phyloP scores from a whole-genome alignment of 2,888 invertebrate species.

The Ypsolopha scabrella region DNA sequence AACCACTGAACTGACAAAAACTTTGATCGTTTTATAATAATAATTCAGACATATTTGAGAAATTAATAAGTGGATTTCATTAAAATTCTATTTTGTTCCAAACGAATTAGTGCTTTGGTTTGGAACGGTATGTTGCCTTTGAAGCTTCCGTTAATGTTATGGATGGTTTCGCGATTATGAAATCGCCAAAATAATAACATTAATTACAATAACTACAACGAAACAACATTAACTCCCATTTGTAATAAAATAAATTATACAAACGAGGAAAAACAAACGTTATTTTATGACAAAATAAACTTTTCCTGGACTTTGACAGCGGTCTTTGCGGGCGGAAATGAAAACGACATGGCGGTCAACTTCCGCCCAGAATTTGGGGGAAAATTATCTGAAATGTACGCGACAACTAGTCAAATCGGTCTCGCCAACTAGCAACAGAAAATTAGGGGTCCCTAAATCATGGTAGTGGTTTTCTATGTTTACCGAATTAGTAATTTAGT shows the following conservation, averaged over 20 bases:
- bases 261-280: conserved; percentile 1
- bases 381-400: conserved; percentile 11
- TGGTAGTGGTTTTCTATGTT: conserved; percentile 22
- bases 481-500: neutral
- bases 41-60: neutral
- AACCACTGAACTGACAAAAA: neutral
- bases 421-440: conserved; percentile 21
- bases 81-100: too few relatives aligned
- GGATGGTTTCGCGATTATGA: too few relatives aligned
- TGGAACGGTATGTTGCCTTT: too few relatives aligned
- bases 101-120: too few relatives aligned
- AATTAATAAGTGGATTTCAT: too few relatives aligned
- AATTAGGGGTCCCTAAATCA: conserved; percentile 48
- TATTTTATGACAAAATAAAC: conserved; percentile 25
- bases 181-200: too few relatives aligned
- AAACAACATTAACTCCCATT: too few relatives aligned
- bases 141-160: too few relatives aligned
- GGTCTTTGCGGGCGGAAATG: conserved; percentile 47
- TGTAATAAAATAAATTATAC: neutral
- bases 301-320: conserved; percentile 37
- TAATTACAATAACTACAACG: too few relatives aligned
- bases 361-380: conserved; percentile 37
- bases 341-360: conserved; percentile 50
- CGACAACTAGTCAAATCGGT: conserved; percentile 23
- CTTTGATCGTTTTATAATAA: neutral